Evolutionary conservation across 2,113 vertebrate genomes (phyloP), one percentile per base, ranked within the genome.

Genomic region (Hippocampus abdominalis): DNA sequence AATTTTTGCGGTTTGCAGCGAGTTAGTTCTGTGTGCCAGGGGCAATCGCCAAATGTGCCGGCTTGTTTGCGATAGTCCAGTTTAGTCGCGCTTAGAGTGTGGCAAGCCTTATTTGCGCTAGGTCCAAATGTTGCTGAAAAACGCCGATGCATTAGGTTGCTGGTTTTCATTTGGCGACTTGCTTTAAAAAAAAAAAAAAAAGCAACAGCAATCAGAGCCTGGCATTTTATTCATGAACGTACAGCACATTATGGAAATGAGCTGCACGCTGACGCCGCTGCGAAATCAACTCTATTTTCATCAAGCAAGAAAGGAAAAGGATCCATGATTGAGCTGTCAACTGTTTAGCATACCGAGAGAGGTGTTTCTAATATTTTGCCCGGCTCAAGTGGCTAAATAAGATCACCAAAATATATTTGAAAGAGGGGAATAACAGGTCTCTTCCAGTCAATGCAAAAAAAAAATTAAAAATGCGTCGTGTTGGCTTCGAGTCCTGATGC

Each of bases 241-340:
- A 69, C 64, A 77, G 69, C 81, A 68, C 71, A 69, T 84, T 82
- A 84, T 88, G 77, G 73, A 81, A 85, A 86, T 74, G 61, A 36
- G 49, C 70, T 40, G 71, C 25, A 21, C 18, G 36, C 21, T 73
- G 70, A 75, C 66, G 73, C 73, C 9, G 6, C 57, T 71, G 65
- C 66, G 66, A 79, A 80, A 80, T 40, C 71, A 40, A 69, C 71
- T 61, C 74, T 69, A 64, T 85, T 79, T 16, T 48, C 16, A 80
- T 59, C 21, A 59, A 78, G 76, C n/a, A 62, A 62, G 29, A 44
- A 80, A 78, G 74, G 61, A 69, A 71, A 18, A 23, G 63, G 69
- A 73, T 67, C 71, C 72, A 61, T 66, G 77, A 77, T 68, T 80
- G 65, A 85, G 75, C 39, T 60, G 66, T 64, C 71, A 74, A 48